Base-by-base conservation (phyloP, 2,113 vertebrate genomes). In the Gadus chalcogrammus region DNA sequence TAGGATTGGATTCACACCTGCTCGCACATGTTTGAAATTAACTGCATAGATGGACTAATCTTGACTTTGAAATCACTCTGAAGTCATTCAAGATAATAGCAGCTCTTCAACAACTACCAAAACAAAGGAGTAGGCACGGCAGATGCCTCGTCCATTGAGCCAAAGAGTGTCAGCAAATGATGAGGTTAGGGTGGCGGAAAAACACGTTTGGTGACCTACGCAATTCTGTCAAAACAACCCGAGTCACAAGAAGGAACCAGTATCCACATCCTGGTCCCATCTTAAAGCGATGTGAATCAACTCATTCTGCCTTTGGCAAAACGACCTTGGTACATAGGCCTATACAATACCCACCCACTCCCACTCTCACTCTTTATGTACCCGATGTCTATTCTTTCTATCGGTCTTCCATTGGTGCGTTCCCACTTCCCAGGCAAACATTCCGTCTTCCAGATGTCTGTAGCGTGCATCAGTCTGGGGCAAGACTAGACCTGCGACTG, bases 401-500 rank as follows among this genome's bases (percentile, higher is more conserved):
- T 62, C 28, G 11, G 55, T 65, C 62, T 62, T 66, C 48, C 62
- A 6, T 48, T 12, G 42, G 42, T 48, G 8, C 42, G 42, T 48
- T 48, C 42, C 42, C 42, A 48, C 42, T 85, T 83, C 81, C 8
- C 84, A 83, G 74, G 83, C 89, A 92, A 92, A 91, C 89, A 91
- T 85, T 89, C 86, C 71, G 24, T 63, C 80, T 91, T 91, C 84
- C 91, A 93, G 89, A 92, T 92, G 90, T 90, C 89, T 90, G 76
- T 81, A 71, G 69, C 81, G 69, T 56, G 73, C 83, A 87, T 84
- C 82, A 84, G 84, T 73, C 82, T 74, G 66, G 84, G 89, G 88
- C 95, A 95, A 93, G 95, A 94, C 92, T 74, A 86, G 92, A 93
- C 95, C 90, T 95, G 94, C 69, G 84, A 78, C 86, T 81, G 79